Conservation (phyloP, 2,797 vertebrate species). For the Urocyon cinereoargenteus region DNA sequence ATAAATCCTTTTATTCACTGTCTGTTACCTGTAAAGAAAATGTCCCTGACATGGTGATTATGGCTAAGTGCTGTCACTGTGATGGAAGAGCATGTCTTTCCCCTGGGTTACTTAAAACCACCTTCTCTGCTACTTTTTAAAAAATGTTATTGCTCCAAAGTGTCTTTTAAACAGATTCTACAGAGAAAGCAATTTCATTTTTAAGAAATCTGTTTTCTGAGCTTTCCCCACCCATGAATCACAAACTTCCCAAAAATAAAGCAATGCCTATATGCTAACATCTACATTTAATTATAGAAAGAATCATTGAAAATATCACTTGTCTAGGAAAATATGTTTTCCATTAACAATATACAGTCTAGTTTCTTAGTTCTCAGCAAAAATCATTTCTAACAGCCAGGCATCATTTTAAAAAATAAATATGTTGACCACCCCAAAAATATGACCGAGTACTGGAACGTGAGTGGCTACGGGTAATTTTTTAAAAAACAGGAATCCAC, state of each 20-base stretch:
- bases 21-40: constrained; percentile 61
- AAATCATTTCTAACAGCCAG: constrained; percentile 24
- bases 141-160: neutral
- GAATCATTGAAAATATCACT: constrained; percentile 53
- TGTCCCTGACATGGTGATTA: constrained; percentile 24
- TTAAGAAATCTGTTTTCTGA: constrained; percentile 55
- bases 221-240: constrained; percentile 4
- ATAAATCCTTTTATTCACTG: neutral
- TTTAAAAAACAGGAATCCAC: neutral
- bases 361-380: constrained; percentile 54
- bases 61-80: neutral
- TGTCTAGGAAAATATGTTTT: constrained; percentile 10
- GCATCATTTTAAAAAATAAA: constrained; percentile 24
- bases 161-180: constrained; percentile 33
- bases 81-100: neutral
- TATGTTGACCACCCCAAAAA: constrained; percentile 4
- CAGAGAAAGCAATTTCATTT: constrained; percentile 41
- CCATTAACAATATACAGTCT: constrained; percentile 26
- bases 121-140: constrained; percentile 15
- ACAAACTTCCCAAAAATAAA: constrained; percentile 50
- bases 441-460: neutral
- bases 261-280: constrained; percentile 19
- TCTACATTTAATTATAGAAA: constrained; percentile 45
- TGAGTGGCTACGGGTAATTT: neutral
- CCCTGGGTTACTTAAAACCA: constrained; percentile 29